Percentiles rank a stretch among this genome's conserved stretches.
These are phyloP conservation scores for Acipenser transmontanus DNA, from an alignment of 2,797 vertebrate species.

Conservation along the genomic window DNA sequence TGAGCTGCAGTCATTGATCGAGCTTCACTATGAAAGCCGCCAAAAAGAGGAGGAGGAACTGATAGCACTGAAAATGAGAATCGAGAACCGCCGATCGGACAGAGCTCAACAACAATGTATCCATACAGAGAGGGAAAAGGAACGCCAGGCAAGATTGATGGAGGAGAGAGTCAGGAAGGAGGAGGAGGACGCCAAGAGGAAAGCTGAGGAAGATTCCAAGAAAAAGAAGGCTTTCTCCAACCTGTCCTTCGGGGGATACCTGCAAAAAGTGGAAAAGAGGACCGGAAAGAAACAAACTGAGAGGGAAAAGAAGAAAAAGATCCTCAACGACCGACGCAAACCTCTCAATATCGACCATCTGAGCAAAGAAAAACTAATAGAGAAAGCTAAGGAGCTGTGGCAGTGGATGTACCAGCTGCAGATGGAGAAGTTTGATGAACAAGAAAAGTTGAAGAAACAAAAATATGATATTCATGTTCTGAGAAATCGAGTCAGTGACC, in stretches of 20 bases:
- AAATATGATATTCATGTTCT: conserved; percentile 68
- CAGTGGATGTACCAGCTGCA: conserved; percentile 63
- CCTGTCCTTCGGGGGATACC: conserved; percentile 64
- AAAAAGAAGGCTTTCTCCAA: conserved; percentile 68
- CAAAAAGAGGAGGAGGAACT: conserved; percentile 74
- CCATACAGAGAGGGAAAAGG: conserved; percentile 51
- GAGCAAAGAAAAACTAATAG: conserved; percentile 61
- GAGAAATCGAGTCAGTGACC: conserved; percentile 63
- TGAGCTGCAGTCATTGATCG: conserved; percentile 67
- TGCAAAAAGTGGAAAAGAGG: conserved; percentile 68
- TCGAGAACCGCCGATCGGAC: conserved; percentile 57
- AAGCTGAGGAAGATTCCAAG: conserved; percentile 64
- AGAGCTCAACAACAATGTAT: conserved; percentile 59
- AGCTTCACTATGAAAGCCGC: conserved; percentile 60
- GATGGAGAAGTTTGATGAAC: conserved; percentile 63
- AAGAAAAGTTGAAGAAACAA: conserved; percentile 63
- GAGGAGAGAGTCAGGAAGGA: conserved; percentile 59
- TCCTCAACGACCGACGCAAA: conserved; percentile 59
- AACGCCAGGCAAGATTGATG: conserved; percentile 43
- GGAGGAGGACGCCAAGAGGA: conserved; percentile 57
- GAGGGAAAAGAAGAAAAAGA: conserved; percentile 68
- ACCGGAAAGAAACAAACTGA: conserved; percentile 68
- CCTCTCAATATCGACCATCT: conserved; percentile 70
- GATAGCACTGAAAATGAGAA: conserved; percentile 52
- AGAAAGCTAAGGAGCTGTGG: conserved; percentile 64